phyloP scores from a whole-genome alignment of 2,888 invertebrate genomes.

The Leucophenga montana region DNA sequence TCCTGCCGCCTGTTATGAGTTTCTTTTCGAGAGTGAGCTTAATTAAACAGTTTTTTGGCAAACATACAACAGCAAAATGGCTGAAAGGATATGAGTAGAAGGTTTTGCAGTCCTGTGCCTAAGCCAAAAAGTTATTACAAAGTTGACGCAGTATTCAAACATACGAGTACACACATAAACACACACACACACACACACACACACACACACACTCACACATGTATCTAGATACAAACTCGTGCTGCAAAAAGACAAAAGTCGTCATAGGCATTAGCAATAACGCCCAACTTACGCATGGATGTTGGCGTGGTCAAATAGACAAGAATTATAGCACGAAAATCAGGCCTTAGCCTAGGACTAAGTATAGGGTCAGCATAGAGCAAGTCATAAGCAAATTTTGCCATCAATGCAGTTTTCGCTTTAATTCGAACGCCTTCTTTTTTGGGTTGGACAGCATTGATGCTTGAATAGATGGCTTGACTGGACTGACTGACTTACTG shows the following conservation, averaged over 20 bases:
- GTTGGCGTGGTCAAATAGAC: conserved; percentile 1
- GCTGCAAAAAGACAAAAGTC: background rate
- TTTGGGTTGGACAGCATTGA: too few species aligned
- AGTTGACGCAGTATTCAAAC: background rate
- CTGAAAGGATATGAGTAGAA: background rate
- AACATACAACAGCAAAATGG: conserved; percentile 22
- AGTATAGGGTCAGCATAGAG: conserved; percentile 1
- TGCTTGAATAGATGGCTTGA: too few species aligned
- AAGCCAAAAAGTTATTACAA: conserved; percentile 19
- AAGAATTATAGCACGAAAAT: conserved; percentile 19
- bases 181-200: too few species aligned
- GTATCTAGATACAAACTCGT: too few species aligned
- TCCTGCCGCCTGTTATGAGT: background rate
- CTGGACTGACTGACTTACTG: too few species aligned
- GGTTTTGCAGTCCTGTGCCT: background rate
- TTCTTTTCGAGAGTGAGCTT: conserved; percentile 1
- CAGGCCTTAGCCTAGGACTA: background rate
- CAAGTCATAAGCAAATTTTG: conserved; percentile 7
- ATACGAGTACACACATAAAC: background rate
- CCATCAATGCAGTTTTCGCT: conserved; percentile 18
- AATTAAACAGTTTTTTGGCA: conserved; percentile 39
- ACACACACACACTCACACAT: background rate
- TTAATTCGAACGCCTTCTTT: conserved; percentile 1
- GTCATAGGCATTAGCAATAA: background rate
- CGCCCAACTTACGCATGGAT: conserved; percentile 7